Conservation (phyloP, 2,888 invertebrate genomes). For the Alentia gelatinosa region DNA sequence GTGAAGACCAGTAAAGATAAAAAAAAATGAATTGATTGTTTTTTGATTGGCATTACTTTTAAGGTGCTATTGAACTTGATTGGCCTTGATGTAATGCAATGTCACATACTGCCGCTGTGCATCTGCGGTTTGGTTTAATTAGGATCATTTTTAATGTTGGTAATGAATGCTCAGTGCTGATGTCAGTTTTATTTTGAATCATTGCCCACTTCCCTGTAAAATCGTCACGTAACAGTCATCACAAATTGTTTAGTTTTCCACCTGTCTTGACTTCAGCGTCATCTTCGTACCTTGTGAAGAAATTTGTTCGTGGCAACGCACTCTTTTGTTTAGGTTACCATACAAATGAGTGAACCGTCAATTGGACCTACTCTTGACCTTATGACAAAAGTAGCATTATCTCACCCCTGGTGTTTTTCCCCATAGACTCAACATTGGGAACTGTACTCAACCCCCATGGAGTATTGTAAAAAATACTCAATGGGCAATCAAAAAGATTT, state of each 20-base stretch:
- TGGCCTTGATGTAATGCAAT: constrained; percentile 47
- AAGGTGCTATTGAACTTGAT: constrained; percentile 34
- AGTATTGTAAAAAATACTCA: too few species aligned
- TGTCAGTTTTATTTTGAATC: neutral
- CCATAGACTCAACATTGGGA: too few species aligned
- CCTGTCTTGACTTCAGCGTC: neutral
- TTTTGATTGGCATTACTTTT: constrained; percentile 16
- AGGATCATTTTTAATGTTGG: neutral
- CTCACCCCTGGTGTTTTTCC: too few species aligned
- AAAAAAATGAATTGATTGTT: neutral
- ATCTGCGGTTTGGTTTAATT: neutral
- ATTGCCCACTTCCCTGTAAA: neutral
- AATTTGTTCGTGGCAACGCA: neutral
- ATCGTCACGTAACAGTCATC: constrained; percentile 10
- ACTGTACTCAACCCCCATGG: too few species aligned
- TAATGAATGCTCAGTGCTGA: neutral
- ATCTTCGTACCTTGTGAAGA: neutral
- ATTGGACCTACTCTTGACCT: neutral
- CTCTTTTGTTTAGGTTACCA: constrained; percentile 22
- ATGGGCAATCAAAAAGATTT: too few species aligned
- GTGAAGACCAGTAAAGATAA: neutral
- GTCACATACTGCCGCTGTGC: neutral
- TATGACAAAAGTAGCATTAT: neutral
- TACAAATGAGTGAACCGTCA: neutral
- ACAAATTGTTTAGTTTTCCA: neutral